Conservation (phyloP, 1,140 invertebrate species). For the Batillaria attramentaria region DNA sequence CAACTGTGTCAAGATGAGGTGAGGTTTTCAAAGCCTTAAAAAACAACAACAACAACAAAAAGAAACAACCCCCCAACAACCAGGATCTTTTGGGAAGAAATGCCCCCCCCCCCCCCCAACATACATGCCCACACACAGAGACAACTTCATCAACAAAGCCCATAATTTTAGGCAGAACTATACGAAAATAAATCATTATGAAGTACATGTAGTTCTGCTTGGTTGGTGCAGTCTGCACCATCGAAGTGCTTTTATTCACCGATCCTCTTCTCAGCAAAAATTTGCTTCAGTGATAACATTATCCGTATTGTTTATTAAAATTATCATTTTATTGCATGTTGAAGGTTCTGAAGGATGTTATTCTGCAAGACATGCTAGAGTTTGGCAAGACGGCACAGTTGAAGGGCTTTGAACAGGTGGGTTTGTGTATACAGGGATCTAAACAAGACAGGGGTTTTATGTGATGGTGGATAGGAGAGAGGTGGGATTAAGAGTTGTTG, state of each 20-base stretch:
- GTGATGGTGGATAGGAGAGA: neutral
- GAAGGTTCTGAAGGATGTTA: constrained; percentile 85
- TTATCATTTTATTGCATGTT: neutral
- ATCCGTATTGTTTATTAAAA: neutral
- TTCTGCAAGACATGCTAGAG: constrained; percentile 89
- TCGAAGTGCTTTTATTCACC: neutral
- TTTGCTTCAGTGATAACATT: neutral
- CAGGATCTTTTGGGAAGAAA: neutral
- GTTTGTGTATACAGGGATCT: no score
- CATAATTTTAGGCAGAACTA: neutral
- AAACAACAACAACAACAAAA: no score
- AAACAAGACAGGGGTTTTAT: neutral
- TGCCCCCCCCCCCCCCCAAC: neutral
- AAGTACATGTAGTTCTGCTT: neutral
- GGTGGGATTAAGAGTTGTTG: neutral
- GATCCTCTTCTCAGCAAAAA: no score
- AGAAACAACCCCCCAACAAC: no score
- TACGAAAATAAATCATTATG: neutral
- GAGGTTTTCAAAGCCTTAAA: neutral
- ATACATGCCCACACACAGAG: neutral
- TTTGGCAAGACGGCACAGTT: constrained; percentile 90
- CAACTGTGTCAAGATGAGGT: constrained; percentile 57
- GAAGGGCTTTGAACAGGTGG: constrained; percentile 96
- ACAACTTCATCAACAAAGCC: neutral
- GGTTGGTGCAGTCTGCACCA: neutral